Evolutionary conservation across 1,140 invertebrate species (phyloP), one percentile per base, ranked within the genome.

Genomic region (Coboldia fuscipes): DNA sequence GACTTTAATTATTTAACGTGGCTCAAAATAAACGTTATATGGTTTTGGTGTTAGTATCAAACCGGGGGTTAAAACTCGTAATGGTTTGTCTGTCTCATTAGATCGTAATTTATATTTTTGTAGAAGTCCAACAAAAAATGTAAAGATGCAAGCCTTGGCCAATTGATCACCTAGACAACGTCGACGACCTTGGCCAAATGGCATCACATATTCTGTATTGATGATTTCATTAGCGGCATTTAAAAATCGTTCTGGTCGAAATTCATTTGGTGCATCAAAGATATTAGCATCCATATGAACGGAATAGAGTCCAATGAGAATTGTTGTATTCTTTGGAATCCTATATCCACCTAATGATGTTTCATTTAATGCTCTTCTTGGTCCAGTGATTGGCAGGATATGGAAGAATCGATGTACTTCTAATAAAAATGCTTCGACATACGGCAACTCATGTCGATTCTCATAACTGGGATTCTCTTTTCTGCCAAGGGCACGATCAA

Each of bases 161-260:
- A 86, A 50, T 1, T 66, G 56, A 51, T 84, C 76, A 1, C 81
- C 82, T 0, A 77, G 65, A 46, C 83, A 86, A 37, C 72, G 65
- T 42, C 77, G 62, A 41, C 51, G 48, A 68, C 79, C 78, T 47
- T 68, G 57, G 19, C 76, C 75, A 42, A 82, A 83, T 3, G 65
- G 54, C 38, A 74, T 63, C 5, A 75, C 45, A 31, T 66, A 63
- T 34, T 55, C 52, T 30, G 53, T 45, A 37, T 49, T 33, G 36
- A 35, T 35, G 40, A 42, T 43, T 37, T 55, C 37, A 37, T 54
- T 35, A 53, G 40, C 41, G 0, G 29, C 27, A 27, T 65, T 51
- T 0, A 76, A 32, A 43, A 73, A 74, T 42, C 81, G 62, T 44
- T 82, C 76, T 0, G 81, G 80, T 12, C 64, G 61, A 45, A 84